Evolutionary conservation across 2,888 invertebrate genomes (phyloP), one percentile per base, ranked within the genome.

Genomic region (Hyposoter dolosus): DNA sequence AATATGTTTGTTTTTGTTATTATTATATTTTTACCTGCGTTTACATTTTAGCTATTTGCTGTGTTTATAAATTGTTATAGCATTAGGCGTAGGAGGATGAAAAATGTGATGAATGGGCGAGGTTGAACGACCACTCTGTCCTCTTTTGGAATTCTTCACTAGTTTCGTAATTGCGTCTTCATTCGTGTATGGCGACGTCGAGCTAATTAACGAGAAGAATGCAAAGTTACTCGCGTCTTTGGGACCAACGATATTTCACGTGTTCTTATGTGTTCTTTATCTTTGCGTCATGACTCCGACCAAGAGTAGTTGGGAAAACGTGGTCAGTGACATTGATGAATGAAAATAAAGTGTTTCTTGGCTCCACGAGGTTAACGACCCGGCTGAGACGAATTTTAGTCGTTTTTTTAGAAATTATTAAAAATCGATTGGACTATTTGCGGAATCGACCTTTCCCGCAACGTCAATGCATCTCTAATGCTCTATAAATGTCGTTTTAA

Each of bases 91-190:
- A 40, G 85, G 83, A 68, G 83, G 80, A 76, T 83, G 80, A 69
- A 83, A 83, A 83, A 77, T 68, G 74, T 72, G 68, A 68, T 74
- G 76, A 82, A 86, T 86, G 83, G 83, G 80, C 83, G 83, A 86
- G 40, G 80, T 71, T 45, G 56, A n/a, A 60, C 69, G 63, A 71
- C 63, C 43, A 69, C 63, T 71, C 81, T 56, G 81, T 82, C 68
- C 23, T 71, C 35, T 68, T 71, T 75, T 71, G 66, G 74, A 83
- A 86, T 86, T 83, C 77, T 77, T 74, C 69, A 40, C 32, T 40
- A 35, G 72, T 81, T 83, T 86, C 83, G 77, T 83, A 56, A 86
- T 83, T 71, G 72, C 50, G 19, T 23, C 72, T 78, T 83, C 72
- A 68, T 60, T 68, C 82, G 60, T 81, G 56, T 74, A 74, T 65